Conservation (phyloP, 1,140 invertebrate species). For the Caerostris extrusa region DNA sequence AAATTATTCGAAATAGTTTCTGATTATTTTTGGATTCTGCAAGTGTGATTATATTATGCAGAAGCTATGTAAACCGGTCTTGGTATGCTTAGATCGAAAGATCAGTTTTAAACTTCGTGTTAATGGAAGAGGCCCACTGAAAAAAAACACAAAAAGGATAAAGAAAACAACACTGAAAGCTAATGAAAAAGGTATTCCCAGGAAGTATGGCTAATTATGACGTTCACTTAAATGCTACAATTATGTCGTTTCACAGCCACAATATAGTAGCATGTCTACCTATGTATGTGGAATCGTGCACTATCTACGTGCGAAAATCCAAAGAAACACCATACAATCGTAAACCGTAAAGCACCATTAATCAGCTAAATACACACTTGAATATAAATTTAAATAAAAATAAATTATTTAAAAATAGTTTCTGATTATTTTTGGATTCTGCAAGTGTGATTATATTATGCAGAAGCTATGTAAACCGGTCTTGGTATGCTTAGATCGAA, state of each 20-base stretch:
- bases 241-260: conserved; percentile 33
- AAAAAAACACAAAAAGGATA: background rate
- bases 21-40: background rate
- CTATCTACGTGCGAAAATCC: conserved; percentile 17
- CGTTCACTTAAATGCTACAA: conserved; percentile 59
- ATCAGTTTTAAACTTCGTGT: conserved; percentile 17
- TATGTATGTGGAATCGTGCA: conserved; percentile 52
- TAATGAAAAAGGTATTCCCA: conserved; percentile 59
- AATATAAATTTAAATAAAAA: too few species aligned
- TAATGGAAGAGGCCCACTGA: conserved; percentile 27
- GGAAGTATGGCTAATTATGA: conserved; percentile 75
- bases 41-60: background rate
- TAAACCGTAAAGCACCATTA: background rate
- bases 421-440: background rate
- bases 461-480: background rate
- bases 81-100: background rate
- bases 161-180: background rate
- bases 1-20: background rate
- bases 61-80: background rate
- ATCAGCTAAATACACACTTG: background rate
- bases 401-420: background rate
- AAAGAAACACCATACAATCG: background rate
- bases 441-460: background rate
- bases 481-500: background rate
- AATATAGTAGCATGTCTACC: conserved; percentile 10